These are phyloP conservation scores for Drosophila pachea DNA, from an alignment of 1,140 invertebrate species.

Conservation along the genomic window DNA sequence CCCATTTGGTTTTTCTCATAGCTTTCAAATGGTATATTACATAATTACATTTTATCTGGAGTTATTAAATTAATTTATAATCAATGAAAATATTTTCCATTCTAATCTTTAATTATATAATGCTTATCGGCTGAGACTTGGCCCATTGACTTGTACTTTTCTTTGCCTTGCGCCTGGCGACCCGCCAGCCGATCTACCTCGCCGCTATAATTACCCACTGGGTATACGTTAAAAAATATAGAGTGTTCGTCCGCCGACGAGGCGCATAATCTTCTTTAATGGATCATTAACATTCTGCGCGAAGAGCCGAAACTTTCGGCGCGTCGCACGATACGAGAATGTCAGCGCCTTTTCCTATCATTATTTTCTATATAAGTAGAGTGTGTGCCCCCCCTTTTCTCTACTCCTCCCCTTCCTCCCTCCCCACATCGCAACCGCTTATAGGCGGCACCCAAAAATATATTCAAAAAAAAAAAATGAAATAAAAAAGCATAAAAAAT, in stretches of 20 bases:
- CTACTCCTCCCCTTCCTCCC: conserved; percentile 34
- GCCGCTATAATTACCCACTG: neutral
- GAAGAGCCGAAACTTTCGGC: conserved; percentile 37
- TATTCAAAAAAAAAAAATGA: conserved; percentile 28
- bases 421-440: neutral
- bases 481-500: neutral
- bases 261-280: conserved; percentile 73
- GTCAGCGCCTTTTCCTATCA: conserved; percentile 45
- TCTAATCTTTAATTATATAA: too few relatives aligned
- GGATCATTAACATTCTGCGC: conserved; percentile 72
- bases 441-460: conserved; percentile 36
- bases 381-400: neutral
- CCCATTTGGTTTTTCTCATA: too few relatives aligned
- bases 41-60: too few relatives aligned
- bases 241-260: conserved; percentile 30
- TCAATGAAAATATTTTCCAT: too few relatives aligned
- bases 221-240: conserved; percentile 32
- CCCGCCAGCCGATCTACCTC: too few relatives aligned
- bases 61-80: too few relatives aligned
- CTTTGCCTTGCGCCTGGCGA: too few relatives aligned
- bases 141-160: too few relatives aligned
- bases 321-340: conserved; percentile 48
- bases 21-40: too few relatives aligned
- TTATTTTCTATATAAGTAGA: conserved; percentile 21
- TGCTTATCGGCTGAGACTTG: too few relatives aligned